Percentiles rank a stretch among this genome's conserved stretches.
Conservation (phyloP, 2,888 invertebrate genomes). For the Lacanobia oleracea region DNA sequence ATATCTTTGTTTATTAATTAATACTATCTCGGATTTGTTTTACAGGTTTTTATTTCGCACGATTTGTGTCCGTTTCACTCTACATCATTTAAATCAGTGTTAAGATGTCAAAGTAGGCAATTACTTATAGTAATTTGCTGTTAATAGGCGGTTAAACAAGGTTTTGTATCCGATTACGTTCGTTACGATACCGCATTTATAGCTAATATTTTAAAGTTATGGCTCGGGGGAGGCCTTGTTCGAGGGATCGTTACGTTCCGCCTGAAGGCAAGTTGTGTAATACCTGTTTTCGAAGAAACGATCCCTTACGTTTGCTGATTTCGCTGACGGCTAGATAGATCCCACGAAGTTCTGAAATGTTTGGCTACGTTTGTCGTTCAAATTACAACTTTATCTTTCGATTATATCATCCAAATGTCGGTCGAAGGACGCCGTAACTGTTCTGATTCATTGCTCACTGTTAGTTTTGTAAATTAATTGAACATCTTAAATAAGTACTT, state of each 20-base stretch:
- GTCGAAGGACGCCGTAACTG: not conserved
- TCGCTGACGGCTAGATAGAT: slow-evolving; percentile 61
- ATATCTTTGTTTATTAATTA: slow-evolving; percentile 35
- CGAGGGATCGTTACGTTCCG: slow-evolving; percentile 68
- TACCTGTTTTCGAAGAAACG: slow-evolving; percentile 66
- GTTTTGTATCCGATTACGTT: slow-evolving; percentile 42
- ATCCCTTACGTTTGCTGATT: slow-evolving; percentile 72
- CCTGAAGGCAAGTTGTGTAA: slow-evolving; percentile 70
- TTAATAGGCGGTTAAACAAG: slow-evolving; percentile 35
- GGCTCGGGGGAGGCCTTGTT: slow-evolving; percentile 59
- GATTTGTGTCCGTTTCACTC: not conserved
- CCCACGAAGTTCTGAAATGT: slow-evolving; percentile 42
- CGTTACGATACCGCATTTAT: slow-evolving; percentile 64
- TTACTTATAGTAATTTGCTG: slow-evolving; percentile 45
- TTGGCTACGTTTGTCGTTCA: slow-evolving; percentile 34
- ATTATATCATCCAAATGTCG: slow-evolving; percentile 15
- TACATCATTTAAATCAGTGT: not conserved
- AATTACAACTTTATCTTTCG: slow-evolving; percentile 38
- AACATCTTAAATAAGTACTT: slow-evolving; percentile 5
- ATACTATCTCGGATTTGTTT: slow-evolving; percentile 19
- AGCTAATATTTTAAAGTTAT: slow-evolving; percentile 72
- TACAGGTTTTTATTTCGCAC: slow-evolving; percentile 21
- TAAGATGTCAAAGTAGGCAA: slow-evolving; percentile 5
- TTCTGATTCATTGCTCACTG: slow-evolving; percentile 24
- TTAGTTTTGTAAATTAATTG: slow-evolving; percentile 11